Evolutionary conservation across 2,113 vertebrate genomes (phyloP).

Genomic region (Probosciger aterrimus): DNA sequence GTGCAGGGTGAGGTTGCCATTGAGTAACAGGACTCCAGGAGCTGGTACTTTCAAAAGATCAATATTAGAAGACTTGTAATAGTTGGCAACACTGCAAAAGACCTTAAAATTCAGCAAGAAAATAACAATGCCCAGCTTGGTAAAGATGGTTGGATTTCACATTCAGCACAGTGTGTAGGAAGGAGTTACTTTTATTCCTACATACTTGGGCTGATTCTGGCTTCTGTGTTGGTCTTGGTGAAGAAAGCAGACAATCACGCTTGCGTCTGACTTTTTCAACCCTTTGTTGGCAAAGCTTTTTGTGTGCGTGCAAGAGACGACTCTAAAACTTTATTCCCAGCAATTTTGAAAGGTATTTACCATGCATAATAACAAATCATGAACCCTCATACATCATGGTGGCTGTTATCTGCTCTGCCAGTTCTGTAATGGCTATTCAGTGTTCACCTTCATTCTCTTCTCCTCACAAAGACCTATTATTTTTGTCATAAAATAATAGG

Average conservation of each 20-base stretch:
- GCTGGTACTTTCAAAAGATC: background rate
- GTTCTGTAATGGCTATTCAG: constrained; percentile 62
- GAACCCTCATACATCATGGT: constrained; percentile 55
- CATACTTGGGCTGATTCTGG: background rate
- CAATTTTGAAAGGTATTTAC: constrained; percentile 64
- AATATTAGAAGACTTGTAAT: background rate
- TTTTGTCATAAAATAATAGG: constrained; percentile 73
- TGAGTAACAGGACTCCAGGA: background rate
- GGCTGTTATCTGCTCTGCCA: constrained; percentile 54
- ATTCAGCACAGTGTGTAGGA: background rate
- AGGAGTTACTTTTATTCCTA: background rate
- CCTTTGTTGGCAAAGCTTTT: constrained; percentile 66
- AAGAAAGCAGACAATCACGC: background rate
- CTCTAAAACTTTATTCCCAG: constrained; percentile 48
- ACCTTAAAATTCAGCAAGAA: constrained; percentile 7
- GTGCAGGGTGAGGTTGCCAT: background rate
- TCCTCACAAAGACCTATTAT: constrained; percentile 66
- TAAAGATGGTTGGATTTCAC: background rate
- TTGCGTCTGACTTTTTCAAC: background rate
- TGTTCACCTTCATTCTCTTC: constrained; percentile 71
- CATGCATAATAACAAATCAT: constrained; percentile 63
- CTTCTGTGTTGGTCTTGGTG: background rate
- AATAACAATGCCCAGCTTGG: background rate
- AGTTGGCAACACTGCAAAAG: constrained; percentile 36
- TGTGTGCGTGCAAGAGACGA: constrained; percentile 52